phyloP scores from a whole-genome alignment of 2,888 invertebrate species.

The Synergus japonicus region DNA sequence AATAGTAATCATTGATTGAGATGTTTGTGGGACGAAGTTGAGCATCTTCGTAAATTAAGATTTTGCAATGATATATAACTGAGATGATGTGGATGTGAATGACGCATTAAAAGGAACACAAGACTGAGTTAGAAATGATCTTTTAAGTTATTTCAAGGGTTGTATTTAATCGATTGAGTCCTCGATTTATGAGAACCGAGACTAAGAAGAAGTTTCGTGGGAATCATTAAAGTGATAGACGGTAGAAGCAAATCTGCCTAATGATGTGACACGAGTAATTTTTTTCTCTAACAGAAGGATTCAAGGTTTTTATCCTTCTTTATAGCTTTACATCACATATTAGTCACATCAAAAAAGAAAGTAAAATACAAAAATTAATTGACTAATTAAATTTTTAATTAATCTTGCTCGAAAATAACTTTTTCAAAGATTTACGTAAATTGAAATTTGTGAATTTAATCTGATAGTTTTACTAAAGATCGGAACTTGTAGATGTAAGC shows the following conservation, averaged over 20 bases:
- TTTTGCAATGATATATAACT: neutral
- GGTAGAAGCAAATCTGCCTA: neutral
- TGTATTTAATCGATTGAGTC: neutral
- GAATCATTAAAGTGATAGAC: neutral
- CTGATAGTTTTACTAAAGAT: too few species aligned
- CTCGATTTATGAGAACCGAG: neutral
- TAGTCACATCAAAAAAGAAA: too few species aligned
- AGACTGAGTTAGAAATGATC: neutral
- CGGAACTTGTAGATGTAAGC: too few species aligned
- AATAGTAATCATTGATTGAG: slow-evolving; percentile 10
- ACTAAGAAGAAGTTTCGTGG: neutral
- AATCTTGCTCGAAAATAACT: too few species aligned
- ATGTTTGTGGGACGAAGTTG: neutral
- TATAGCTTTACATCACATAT: too few species aligned
- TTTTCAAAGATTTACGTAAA: too few species aligned
- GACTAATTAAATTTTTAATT: too few species aligned
- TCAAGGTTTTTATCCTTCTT: too few species aligned
- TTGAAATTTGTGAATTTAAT: too few species aligned
- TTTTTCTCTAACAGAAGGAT: neutral
- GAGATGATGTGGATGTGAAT: neutral
- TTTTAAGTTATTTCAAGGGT: neutral
- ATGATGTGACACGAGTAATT: neutral
- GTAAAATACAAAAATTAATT: too few species aligned
- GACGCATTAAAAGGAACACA: neutral
- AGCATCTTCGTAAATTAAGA: slow-evolving; percentile 3